phyloP scores from a whole-genome alignment of 2,888 invertebrate genomes.

The Incurvaria masculella region DNA sequence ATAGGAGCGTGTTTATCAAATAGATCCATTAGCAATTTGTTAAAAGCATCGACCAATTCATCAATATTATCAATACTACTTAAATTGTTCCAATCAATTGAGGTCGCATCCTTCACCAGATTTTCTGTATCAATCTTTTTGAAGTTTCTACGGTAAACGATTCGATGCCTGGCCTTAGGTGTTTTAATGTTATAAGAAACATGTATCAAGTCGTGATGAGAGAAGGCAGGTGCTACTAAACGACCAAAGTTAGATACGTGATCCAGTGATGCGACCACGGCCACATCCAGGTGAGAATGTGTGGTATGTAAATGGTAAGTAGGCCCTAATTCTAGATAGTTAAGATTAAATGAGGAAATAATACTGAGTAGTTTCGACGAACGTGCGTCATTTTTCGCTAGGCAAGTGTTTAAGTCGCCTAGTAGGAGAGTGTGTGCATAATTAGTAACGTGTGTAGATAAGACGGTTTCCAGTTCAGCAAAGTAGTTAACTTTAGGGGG shows the following conservation, averaged over 20 bases:
- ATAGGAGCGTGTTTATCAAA: neutral
- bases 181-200: neutral
- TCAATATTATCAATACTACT: neutral
- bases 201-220: neutral
- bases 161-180: neutral
- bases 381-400: neutral
- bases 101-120: neutral
- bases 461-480: constrained; percentile 5
- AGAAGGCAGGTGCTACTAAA: neutral
- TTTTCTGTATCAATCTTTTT: neutral
- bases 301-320: neutral
- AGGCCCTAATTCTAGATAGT: neutral
- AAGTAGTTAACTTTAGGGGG: constrained; percentile 10
- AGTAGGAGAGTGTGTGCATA: neutral
- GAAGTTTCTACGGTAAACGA: neutral
- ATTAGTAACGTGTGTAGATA: neutral
- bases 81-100: neutral
- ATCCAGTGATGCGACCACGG: neutral
- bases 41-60: neutral
- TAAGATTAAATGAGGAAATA: neutral
- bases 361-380: neutral
- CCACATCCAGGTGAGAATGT: neutral
- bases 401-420: neutral
- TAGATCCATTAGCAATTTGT: neutral
- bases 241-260: neutral